Evolutionary conservation across 2,888 invertebrate genomes (phyloP), one percentile per base, ranked within the genome.

Genomic region (Campoplex nolae): DNA sequence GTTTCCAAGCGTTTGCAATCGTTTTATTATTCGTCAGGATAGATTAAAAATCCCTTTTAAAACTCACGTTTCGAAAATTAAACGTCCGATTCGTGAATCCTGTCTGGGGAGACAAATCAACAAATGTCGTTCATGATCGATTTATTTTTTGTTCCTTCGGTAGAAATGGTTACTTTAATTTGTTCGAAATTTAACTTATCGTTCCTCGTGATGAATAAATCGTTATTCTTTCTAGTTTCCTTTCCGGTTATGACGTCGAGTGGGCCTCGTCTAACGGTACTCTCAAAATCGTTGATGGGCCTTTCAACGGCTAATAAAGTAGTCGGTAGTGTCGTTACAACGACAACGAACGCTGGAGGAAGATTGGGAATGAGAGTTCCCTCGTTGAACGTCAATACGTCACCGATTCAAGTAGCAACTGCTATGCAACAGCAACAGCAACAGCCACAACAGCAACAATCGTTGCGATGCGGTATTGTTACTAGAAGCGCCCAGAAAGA

Each of bases 251-350:
- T 95, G 92, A 95, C 95, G 13, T 93, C 95, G 2, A 95, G 95
- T 92, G 96, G 96, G 9, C 96, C 96, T 89, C 95, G 96, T 80
- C 92, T 96, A 70, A 96, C 96, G 11, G 95, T 96, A 78, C 89
- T 96, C 48, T 95, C 96, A 0, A 95, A 95, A 91, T 95, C 95
- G 71, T 92, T 96, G 18, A 94, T 95, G 89, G 94, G 95, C 23
- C 92, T 95, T 9, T 92, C 95, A 28, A 89, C 92, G 9, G 92
- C 92, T 0, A 94, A 92, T 58, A 93, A 94, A 89, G 92, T 94
- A 8, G 91, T 93, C 32, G 91, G 92, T 28, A 92, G 92, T 11
- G 92, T 93, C 6, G 93, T 94, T 1, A 89, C 92, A 9, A 90
- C 92, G 9, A 87, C 93, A 18, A 92, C 91, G 28, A 90, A 92